A percentile compares a stretch with the other conserved stretches of the same genome.
phyloP scores from a whole-genome alignment of 1,140 invertebrate species.

The Drosophila quadrilineata region DNA sequence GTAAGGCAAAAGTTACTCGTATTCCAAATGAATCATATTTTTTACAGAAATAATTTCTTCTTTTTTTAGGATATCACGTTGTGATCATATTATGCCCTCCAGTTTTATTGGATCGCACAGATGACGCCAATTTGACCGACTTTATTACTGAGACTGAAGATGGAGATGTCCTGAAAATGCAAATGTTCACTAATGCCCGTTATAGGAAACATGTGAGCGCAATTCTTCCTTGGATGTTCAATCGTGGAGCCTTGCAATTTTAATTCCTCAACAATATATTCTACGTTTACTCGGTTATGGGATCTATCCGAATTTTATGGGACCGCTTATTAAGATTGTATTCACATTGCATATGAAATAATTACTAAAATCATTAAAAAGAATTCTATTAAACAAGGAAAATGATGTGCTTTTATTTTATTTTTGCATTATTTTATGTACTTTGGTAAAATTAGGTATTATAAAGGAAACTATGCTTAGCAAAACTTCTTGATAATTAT shows the following conservation, averaged over 20 bases:
- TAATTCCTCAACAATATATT: not conserved
- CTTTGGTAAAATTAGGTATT: too few species aligned
- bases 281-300: too few species aligned
- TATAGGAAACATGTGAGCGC: slow-evolving; percentile 40
- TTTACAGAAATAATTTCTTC: not conserved
- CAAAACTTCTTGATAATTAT: too few species aligned
- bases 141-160: slow-evolving; percentile 38
- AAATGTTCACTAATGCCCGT: slow-evolving; percentile 42
- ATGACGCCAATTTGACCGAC: slow-evolving; percentile 35
- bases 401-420: too few species aligned
- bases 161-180: slow-evolving; percentile 39
- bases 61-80: slow-evolving; percentile 33
- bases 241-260: slow-evolving; percentile 38
- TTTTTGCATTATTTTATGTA: too few species aligned
- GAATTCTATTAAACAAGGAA: too few species aligned
- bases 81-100: slow-evolving; percentile 41
- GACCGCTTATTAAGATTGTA: not conserved
- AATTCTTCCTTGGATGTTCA: slow-evolving; percentile 44
- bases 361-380: too few species aligned
- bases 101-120: slow-evolving; percentile 43
- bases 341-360: too few species aligned
- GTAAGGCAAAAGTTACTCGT: slow-evolving; percentile 15
- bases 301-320: too few species aligned
- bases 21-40: too few species aligned
- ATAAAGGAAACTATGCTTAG: too few species aligned